These are phyloP conservation scores for Carassius gibelio DNA, from an alignment of 2,113 vertebrate species.

Conservation along the genomic window DNA sequence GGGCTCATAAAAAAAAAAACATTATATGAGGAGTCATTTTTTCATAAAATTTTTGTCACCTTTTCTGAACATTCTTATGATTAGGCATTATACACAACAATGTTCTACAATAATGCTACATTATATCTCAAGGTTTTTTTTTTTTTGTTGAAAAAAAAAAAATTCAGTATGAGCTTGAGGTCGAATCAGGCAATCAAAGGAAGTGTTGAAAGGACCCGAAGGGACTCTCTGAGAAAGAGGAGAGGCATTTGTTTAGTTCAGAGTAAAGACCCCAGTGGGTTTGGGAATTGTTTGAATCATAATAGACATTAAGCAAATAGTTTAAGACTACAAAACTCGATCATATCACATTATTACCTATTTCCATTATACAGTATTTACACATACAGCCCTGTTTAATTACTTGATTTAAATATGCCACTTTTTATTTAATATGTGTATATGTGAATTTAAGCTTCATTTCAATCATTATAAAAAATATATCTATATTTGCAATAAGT, in stretches of 20 bases:
- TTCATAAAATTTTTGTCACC: no score
- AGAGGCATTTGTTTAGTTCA: background rate
- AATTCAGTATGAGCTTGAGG: no score
- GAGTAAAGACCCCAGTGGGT: background rate
- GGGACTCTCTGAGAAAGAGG: background rate
- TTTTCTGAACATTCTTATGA: no score
- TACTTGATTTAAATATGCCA: background rate
- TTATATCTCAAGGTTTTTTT: no score
- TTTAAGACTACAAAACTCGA: background rate
- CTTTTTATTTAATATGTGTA: background rate
- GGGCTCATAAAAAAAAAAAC: no score
- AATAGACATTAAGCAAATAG: background rate
- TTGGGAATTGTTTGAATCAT: background rate
- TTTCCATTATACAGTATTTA: background rate
- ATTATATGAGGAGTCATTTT: no score
- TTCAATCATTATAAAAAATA: background rate
- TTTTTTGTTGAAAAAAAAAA: no score
- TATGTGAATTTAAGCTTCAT: background rate
- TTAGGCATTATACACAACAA: no score
- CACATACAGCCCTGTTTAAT: background rate
- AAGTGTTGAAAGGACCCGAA: background rate
- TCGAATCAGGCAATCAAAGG: no score
- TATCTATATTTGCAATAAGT: background rate
- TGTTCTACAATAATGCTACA: no score
- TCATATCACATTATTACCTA: no score